phyloP scores from a whole-genome alignment of 2,113 vertebrate species.

The Limanda limanda region DNA sequence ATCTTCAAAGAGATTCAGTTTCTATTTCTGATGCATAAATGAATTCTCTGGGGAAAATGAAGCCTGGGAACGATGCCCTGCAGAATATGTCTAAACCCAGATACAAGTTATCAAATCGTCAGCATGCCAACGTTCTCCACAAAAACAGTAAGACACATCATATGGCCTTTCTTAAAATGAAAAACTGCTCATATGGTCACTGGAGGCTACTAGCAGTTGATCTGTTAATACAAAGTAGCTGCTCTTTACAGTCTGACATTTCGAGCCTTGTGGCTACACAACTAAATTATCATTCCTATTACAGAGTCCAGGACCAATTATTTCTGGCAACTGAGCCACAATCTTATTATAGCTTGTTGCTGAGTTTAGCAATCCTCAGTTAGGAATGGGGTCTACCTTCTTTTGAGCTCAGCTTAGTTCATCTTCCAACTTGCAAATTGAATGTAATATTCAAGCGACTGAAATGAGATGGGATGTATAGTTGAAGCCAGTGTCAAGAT shows the following conservation, averaged over 20 bases:
- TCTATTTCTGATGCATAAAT: conserved; percentile 28
- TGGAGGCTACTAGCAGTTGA: not conserved
- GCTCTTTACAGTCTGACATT: conserved; percentile 9
- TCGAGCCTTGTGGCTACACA: not conserved
- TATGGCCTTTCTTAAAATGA: not conserved
- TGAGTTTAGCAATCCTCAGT: not conserved
- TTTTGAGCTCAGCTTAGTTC: not conserved
- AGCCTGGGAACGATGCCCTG: conserved; percentile 24
- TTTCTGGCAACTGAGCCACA: not conserved
- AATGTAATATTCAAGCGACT: not conserved
- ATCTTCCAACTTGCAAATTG: not conserved
- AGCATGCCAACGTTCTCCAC: conserved; percentile 4
- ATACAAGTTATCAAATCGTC: conserved; percentile 20
- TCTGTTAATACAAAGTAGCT: not conserved
- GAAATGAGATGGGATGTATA: not conserved
- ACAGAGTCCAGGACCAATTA: not conserved
- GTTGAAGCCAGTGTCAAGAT: no score
- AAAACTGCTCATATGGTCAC: not conserved
- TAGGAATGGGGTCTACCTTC: not conserved
- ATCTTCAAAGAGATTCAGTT: conserved; percentile 39
- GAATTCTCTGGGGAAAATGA: conserved; percentile 24
- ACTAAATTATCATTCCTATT: not conserved
- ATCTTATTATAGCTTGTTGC: not conserved
- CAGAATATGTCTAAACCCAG: conserved; percentile 22
- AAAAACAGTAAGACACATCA: not conserved